Evolutionary conservation across 1,140 invertebrate genomes (phyloP), one percentile per base, ranked within the genome.

Genomic region (Ooceraea biroi): DNA sequence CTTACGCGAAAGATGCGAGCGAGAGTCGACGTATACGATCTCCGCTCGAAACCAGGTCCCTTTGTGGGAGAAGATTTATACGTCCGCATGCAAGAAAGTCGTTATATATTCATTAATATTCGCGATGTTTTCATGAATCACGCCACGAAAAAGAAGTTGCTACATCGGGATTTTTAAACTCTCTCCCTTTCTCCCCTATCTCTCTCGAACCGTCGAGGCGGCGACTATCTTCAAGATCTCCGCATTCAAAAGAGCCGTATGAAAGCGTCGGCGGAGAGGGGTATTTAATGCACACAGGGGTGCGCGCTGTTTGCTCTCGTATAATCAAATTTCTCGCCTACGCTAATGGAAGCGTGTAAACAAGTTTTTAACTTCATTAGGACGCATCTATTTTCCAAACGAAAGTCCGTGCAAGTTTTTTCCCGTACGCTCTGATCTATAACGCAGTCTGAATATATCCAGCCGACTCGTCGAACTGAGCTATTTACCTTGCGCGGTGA

Each of bases 341-440:
- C 60, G 55, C 30, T n/a, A 36, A 73, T 25, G 19, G 55, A 44
- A 27, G 19, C 19, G 17, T 30, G 27, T 60, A 58, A 84, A 66
- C 25, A 61, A 71, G 58, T 86, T 69, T 72, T 76, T 71, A 76
- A 86, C 63, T 72, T 36, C n/a, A 52, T 65, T 65, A 60, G 12
- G 14, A 77, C n/a, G 12, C 27, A 17, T 30, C 8, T 77, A 41
- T 77, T 77, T 77, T 77, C 27, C 63, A 65, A 60, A 22, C 19
- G 12, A 17, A 36, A 44, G 36, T 44, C 14, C 30, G 11, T 27
- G 11, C 22, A 57, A 61, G 57, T 19, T 76, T 36, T n/a, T 36
- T 76, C 19, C 3, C 25, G n/a, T 36, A 14, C 27, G n/a, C n/a
- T 63, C n/a, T 19, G 41, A 57, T 58, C 22, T 44, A 27, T 58